Percentiles rank a stretch among this genome's conserved stretches.
These are phyloP conservation scores for Sphecodes monilicornis DNA, from an alignment of 2,888 invertebrate species.

Conservation along the genomic window DNA sequence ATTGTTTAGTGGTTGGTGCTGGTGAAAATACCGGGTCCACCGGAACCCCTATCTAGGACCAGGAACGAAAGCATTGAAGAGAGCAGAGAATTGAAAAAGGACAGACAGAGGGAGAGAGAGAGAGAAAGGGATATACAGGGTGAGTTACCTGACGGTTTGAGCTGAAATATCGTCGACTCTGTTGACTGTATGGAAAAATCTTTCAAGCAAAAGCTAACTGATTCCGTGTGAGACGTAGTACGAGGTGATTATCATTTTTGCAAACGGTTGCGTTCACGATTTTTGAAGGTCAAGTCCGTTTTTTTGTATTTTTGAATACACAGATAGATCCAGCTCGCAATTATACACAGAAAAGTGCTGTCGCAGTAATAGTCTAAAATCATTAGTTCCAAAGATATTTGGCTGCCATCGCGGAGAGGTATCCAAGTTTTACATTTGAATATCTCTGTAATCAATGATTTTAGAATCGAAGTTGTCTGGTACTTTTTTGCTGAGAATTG, in stretches of 20 bases:
- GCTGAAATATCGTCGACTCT: background rate
- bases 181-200: background rate
- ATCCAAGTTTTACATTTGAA: background rate
- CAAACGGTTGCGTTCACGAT: too few species aligned
- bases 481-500: background rate
- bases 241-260: too few species aligned
- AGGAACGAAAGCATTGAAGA: background rate
- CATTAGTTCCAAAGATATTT: background rate
- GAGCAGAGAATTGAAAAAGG: background rate
- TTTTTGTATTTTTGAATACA: background rate
- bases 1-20: slow-evolving; percentile 7
- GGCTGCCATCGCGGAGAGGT: too few species aligned
- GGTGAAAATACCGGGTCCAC: slow-evolving; percentile 2
- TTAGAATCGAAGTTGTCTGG: background rate
- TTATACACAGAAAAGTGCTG: background rate
- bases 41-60: background rate
- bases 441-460: background rate
- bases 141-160: background rate
- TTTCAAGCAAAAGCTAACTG: background rate
- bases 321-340: background rate
- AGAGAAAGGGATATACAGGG: slow-evolving; percentile 6
- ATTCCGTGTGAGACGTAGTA: background rate
- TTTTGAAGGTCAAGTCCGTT: background rate
- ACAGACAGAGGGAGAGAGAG: background rate
- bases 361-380: background rate